These are phyloP conservation scores for Hydrophis major DNA, from an alignment of 2,797 vertebrate species.

Conservation along the genomic window DNA sequence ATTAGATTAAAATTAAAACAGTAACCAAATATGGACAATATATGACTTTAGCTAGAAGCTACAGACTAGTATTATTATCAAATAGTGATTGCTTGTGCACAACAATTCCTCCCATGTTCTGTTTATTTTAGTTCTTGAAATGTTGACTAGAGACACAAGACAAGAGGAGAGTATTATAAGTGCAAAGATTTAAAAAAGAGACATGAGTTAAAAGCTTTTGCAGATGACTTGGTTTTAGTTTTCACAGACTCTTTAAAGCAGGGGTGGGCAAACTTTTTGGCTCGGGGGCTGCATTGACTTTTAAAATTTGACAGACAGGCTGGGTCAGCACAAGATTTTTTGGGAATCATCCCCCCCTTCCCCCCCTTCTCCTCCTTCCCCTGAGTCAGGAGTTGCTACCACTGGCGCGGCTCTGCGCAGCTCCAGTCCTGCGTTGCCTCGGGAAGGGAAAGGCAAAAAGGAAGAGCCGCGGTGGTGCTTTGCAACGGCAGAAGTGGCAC, in stretches of 20 bases:
- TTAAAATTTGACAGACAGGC: too few relatives aligned
- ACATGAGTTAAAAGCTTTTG: background rate
- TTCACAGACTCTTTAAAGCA: background rate
- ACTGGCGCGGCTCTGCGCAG: too few relatives aligned
- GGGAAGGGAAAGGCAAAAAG: too few relatives aligned
- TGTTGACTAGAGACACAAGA: background rate
- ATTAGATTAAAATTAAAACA: background rate
- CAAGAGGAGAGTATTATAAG: background rate
- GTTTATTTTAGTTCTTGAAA: background rate
- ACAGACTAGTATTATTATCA: background rate
- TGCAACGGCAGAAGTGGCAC: too few relatives aligned
- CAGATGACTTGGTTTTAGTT: background rate
- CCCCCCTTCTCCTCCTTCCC: too few relatives aligned
- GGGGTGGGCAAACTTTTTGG: too few relatives aligned
- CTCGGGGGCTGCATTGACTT: too few relatives aligned
- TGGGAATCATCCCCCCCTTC: too few relatives aligned
- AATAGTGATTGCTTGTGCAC: background rate
- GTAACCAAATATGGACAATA: background rate
- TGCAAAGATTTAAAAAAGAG: background rate
- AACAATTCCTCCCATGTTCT: background rate
- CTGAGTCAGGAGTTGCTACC: too few relatives aligned
- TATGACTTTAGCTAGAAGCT: background rate
- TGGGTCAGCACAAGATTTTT: too few relatives aligned
- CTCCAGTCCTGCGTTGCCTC: too few relatives aligned
- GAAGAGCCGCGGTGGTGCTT: too few relatives aligned